Evolutionary conservation across 2,888 invertebrate genomes (phyloP), one percentile per base, ranked within the genome.

Genomic region (Dicroscelio sp.): DNA sequence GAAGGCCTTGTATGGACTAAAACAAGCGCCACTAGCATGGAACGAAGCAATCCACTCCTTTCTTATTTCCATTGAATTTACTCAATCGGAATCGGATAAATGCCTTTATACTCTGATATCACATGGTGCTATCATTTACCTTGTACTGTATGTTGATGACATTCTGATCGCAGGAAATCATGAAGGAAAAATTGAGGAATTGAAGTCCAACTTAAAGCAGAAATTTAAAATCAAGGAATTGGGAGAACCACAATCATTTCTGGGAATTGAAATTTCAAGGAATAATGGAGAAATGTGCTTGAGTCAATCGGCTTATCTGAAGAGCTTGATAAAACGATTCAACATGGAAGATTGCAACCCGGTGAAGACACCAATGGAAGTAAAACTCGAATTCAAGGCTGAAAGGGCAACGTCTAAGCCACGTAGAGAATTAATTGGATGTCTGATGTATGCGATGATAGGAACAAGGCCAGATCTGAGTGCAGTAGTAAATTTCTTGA

Each of bases 81-180:
- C n/a, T n/a, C n/a, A n/a, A n/a, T n/a, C n/a, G n/a, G n/a, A n/a
- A n/a, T n/a, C n/a, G n/a, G n/a, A n/a, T n/a, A n/a, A n/a, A n/a
- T n/a, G n/a, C n/a, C n/a, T n/a, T n/a, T n/a, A n/a, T n/a, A n/a
- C n/a, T n/a, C n/a, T n/a, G n/a, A 73, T 65, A 73, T n/a, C n/a
- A n/a, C n/a, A 83, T 25, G 48, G 52, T 27, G 55, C 14, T 23
- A 76, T 52, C 27, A 35, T 94, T 27, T 93, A 90, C 86, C 67
- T 96, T 10, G 52, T 93, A 2, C 55, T 95, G 1, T 95, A 95
- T 92, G 95, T 95, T 5, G 95, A 95, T 84, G 95, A 95, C 79
- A 93, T 95, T 23, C 75, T 95, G 14, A 63, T 95, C 48, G 89
- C 93, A 31, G 91, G 93, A 79, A 93, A 92, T 60, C 43, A 90